Base-by-base conservation (phyloP, 2,113 vertebrate genomes). In the Pelvicachromis taeniatus region DNA sequence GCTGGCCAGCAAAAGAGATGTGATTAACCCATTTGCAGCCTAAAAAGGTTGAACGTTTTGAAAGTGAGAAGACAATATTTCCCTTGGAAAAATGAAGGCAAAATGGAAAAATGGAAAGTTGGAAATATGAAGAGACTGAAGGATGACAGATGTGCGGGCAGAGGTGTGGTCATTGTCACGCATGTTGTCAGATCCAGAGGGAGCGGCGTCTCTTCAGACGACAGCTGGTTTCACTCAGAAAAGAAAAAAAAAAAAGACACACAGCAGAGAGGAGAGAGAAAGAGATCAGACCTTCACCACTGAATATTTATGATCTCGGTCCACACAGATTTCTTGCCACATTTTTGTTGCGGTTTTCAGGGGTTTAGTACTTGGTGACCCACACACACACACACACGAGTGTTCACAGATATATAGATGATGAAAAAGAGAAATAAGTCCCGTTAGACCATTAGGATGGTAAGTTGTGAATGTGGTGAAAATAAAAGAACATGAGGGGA, bases 261-360 rank as follows among this genome's bases (percentile, higher is more conserved):
- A 88, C 78, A 88, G 84, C 84, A 80, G 80, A 78, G 50, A 85
- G 81, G 83, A 90, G 78, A 77, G 58, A 86, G 73, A 88, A 33
- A 73, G 85, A 77, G 92, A 93, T 91, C 89, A 92, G 92, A 91
- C 90, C 90, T 90, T 92, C 87, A 89, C 80, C 91, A 65, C 89
- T 94, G 94, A 95, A 95, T 94, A 95, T 95, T 95, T 95, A 95
- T 94, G 93, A 93, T 92, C 82, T 81, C 5, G 82, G 84, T 89
- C 89, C 40, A 58, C 89, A 84, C 80, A 85, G 81, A 93, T 93
- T 94, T 92, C 92, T 92, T 70, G 87, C 93, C 91, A 94, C 88
- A 90, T 94, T 91, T 93, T 70, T 93, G 59, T 91, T 87, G 86
- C 5, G 86, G 89, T 94, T 94, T 93, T 84, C 58, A 23, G 48